phyloP scores from a whole-genome alignment of 1,140 invertebrate species.

The Cheumatopsyche charites region DNA sequence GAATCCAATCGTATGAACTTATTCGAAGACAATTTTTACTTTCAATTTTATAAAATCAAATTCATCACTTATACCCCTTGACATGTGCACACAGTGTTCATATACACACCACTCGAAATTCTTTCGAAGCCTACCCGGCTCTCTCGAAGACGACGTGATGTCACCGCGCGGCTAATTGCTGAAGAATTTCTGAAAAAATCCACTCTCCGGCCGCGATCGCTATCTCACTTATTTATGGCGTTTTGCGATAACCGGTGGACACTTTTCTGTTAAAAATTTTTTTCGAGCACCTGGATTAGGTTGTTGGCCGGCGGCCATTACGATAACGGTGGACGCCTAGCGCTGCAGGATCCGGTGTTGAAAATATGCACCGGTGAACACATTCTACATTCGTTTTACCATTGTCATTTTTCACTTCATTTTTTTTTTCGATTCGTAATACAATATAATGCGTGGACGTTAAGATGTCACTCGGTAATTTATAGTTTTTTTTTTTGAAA shows the following conservation, averaged over 20 bases:
- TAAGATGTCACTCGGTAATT: too few relatives aligned
- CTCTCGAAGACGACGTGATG: constrained; percentile 8
- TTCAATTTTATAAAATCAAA: too few relatives aligned
- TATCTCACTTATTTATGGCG: constrained; percentile 41
- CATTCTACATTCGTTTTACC: not conserved
- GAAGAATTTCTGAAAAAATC: constrained; percentile 35
- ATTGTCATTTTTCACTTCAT: not conserved
- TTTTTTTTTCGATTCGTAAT: too few relatives aligned
- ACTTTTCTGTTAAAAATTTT: constrained; percentile 23
- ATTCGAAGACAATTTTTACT: too few relatives aligned
- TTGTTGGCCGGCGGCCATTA: constrained; percentile 25
- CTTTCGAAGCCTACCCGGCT: not conserved
- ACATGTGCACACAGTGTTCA: too few relatives aligned
- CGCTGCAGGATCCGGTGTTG: constrained; percentile 3
- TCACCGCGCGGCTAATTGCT: constrained; percentile 31
- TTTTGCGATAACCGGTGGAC: constrained; percentile 41
- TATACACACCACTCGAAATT: constrained; percentile 28
- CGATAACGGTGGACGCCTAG: constrained; percentile 13
- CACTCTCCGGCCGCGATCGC: constrained; percentile 30
- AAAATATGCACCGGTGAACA: constrained; percentile 2
- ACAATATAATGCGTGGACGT: too few relatives aligned
- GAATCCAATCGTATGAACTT: too few relatives aligned
- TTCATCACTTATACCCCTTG: too few relatives aligned
- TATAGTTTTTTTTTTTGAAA: too few relatives aligned
- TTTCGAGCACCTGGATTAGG: constrained; percentile 7